Base-by-base conservation (phyloP, 2,113 vertebrate species). In the human (Homo sapiens) region DNA sequence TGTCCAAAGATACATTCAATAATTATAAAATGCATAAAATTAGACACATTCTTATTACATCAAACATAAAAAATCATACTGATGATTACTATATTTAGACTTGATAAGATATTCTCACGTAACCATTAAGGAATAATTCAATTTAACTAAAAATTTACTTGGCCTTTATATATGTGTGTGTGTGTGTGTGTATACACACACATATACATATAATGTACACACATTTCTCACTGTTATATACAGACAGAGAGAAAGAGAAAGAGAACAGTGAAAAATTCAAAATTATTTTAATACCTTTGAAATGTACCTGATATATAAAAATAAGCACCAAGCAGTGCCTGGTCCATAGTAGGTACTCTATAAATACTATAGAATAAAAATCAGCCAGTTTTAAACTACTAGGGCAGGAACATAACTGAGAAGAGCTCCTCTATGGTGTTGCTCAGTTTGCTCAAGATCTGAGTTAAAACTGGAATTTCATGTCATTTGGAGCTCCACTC, bases 21-120 rank as follows among this genome's bases (percentile, higher is more conserved):
- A 95, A 96, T 96, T 83, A 97, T 40, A 96, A 95, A 78, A 45
- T 55, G 66, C 25, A 79, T 85, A 94, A 96, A 79, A 79, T 10
- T 17, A 90, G 52, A 85, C 23, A 89, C 40, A 52, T 78, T 68
- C 93, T 81, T 93, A 97, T 78, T 92, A 92, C 4, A 79, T 72
- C 32, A 73, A 95, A 89, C 30, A 92, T 35, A 64, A 23, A 57
- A 79, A 92, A 50, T 55, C 17, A 90, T 90, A 45, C 38, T 75
- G 61, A n/a, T 85, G 76, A 94, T 95, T 78, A 76, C 30, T 96
- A 18, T 68, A 96, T 85, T 92, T 86, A 78, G 45, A 82, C 66
- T 93, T 91, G 57, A 78, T 57, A 89, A 89, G 40, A 76, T 48
- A 92, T 88, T 35, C 45, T 94, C 68, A 84, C 23, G 70, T 94